Evolutionary conservation across 2,113 vertebrate species (phyloP).

Genomic region (Ornithorhynchus anatinus): DNA sequence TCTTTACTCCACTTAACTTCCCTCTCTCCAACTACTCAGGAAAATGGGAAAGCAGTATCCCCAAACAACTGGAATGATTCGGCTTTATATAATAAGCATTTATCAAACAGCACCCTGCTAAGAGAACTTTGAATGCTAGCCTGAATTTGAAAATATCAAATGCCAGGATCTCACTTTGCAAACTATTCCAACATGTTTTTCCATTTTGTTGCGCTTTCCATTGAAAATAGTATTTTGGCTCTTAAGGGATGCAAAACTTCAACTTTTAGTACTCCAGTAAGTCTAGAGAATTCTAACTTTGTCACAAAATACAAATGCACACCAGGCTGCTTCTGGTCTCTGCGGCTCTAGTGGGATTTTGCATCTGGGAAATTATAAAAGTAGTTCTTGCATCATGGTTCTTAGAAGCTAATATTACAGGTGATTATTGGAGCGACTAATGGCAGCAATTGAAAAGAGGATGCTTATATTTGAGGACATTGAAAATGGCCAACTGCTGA

Average conservation of each 20-base stretch:
- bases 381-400: slow-evolving; percentile 48
- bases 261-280: slow-evolving; percentile 40
- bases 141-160: slow-evolving; percentile 3
- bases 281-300: slow-evolving; percentile 32
- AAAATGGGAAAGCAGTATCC: slow-evolving; percentile 19
- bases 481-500: slow-evolving; percentile 26
- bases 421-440: slow-evolving; percentile 45
- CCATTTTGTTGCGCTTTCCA: not conserved
- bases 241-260: slow-evolving; percentile 39
- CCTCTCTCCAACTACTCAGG: slow-evolving; percentile 23
- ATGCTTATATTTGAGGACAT: not conserved
- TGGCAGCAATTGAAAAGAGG: slow-evolving; percentile 42
- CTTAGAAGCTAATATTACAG: slow-evolving; percentile 31
- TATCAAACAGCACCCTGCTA: slow-evolving; percentile 31
- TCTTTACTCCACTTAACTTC: slow-evolving; percentile 34
- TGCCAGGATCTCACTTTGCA: slow-evolving; percentile 22
- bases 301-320: slow-evolving; percentile 48
- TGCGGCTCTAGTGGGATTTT: slow-evolving; percentile 28
- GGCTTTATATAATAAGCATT: slow-evolving; percentile 38
- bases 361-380: slow-evolving; percentile 48
- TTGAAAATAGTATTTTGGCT: slow-evolving; percentile 26
- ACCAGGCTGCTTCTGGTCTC: slow-evolving; percentile 38
- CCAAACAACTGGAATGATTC: slow-evolving; percentile 30
- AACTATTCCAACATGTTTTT: slow-evolving; percentile 15
- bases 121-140: not conserved